phyloP scores from a whole-genome alignment of 1,140 invertebrate species.

The Lepidostoma basale region DNA sequence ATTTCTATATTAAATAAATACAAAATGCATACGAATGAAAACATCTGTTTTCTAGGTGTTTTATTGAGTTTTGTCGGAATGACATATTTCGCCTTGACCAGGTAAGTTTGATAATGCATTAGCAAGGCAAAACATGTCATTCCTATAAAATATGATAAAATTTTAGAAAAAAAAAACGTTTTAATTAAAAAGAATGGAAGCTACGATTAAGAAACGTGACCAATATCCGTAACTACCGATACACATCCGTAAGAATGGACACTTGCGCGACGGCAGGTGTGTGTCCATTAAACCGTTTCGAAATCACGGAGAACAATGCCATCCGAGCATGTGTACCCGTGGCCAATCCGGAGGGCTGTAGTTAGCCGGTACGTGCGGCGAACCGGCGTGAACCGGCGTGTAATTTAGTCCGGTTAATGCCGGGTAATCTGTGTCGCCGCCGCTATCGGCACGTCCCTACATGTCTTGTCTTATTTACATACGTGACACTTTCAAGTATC shows the following conservation, averaged over 20 bases:
- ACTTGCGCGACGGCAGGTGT: slow-evolving; percentile 24
- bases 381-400: slow-evolving; percentile 16
- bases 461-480: slow-evolving; percentile 43
- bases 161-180: too few species aligned
- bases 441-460: slow-evolving; percentile 35
- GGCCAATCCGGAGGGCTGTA: background rate
- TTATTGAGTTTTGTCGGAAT: too few species aligned
- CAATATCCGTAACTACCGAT: slow-evolving; percentile 5
- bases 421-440: slow-evolving; percentile 35
- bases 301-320: slow-evolving; percentile 29
- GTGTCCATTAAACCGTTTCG: slow-evolving; percentile 31
- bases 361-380: slow-evolving; percentile 26
- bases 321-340: slow-evolving; percentile 13
- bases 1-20: too few species aligned
- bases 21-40: too few species aligned
- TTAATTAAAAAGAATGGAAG: too few species aligned
- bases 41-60: too few species aligned
- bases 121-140: too few species aligned
- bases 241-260: slow-evolving; percentile 20
- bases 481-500: slow-evolving; percentile 35
- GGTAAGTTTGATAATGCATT: too few species aligned
- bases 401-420: slow-evolving; percentile 44
- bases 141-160: too few species aligned
- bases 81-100: too few species aligned
- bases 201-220: background rate